Percentiles rank a stretch among this genome's conserved stretches.
These are phyloP conservation scores for Forficula auricularia DNA, from an alignment of 1,140 invertebrate species.

Conservation along the genomic window DNA sequence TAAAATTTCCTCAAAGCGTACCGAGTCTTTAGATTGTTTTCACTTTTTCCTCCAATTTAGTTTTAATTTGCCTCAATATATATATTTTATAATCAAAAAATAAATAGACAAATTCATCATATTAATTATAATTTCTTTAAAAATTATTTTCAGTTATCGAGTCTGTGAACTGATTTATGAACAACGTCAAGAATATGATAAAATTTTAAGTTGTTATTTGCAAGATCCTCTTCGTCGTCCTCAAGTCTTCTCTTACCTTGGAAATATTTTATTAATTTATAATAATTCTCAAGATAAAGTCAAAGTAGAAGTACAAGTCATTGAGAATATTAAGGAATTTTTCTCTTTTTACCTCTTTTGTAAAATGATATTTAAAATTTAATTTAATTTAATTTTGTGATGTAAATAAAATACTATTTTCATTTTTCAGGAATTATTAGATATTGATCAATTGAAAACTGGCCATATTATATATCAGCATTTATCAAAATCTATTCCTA, in stretches of 20 bases:
- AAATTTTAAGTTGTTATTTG: constrained; percentile 39
- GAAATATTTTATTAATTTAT: constrained; percentile 18
- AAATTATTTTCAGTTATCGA: constrained; percentile 31
- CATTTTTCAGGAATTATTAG: no score
- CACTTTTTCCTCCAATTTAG: neutral
- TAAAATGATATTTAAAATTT: constrained; percentile 11
- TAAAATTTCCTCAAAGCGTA: constrained; percentile 1
- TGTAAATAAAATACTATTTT: no score
- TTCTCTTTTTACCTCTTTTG: constrained; percentile 11
- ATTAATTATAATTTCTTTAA: no score
- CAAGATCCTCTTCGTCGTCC: constrained; percentile 31
- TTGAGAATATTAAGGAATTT: constrained; percentile 10
- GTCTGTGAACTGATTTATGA: constrained; percentile 44
- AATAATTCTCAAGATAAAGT: neutral
- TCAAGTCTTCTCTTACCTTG: constrained; percentile 25
- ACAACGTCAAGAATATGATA: constrained; percentile 31
- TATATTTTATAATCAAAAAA: no score
- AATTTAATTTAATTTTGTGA: neutral
- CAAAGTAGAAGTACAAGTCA: constrained; percentile 10
- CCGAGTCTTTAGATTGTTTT: constrained; percentile 9
- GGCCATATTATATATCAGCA: constrained; percentile 19
- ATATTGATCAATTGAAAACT: constrained; percentile 14
- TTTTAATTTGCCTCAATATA: neutral
- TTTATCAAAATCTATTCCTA: constrained; percentile 14
- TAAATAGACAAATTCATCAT: no score